Evolutionary conservation across 2,113 vertebrate genomes (phyloP).

Genomic region (Oreotrochilus melanogaster): DNA sequence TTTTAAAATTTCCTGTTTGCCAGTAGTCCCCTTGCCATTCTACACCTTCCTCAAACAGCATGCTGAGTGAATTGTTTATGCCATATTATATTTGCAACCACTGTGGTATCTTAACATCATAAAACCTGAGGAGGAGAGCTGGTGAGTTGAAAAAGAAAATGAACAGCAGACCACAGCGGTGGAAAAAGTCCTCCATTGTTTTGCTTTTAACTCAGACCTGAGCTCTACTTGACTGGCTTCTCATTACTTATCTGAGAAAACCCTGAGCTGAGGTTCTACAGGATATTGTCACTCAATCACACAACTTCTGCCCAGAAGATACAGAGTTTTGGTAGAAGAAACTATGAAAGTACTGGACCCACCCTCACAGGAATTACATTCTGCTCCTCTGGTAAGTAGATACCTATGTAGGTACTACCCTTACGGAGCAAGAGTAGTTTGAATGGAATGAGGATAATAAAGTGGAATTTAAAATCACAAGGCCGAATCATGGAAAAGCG

Average conservation of each 20-base stretch:
- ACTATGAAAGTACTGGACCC: neutral
- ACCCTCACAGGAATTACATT: neutral
- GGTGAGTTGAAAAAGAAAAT: neutral
- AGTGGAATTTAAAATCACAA: neutral
- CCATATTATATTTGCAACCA: neutral
- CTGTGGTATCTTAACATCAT: neutral
- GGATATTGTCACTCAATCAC: neutral
- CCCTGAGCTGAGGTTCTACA: neutral
- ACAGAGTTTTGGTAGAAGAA: neutral
- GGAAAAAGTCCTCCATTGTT: neutral
- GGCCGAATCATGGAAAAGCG: neutral
- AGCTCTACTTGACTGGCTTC: neutral
- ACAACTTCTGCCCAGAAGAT: neutral
- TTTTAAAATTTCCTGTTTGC: neutral
- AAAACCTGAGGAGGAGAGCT: neutral
- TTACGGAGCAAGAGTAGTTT: neutral
- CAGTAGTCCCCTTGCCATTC: neutral
- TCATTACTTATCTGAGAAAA: neutral
- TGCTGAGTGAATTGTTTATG: neutral
- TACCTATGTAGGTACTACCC: no score
- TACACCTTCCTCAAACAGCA: neutral
- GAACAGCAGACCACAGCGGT: neutral
- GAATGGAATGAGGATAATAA: neutral
- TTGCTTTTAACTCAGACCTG: neutral
- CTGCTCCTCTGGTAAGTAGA: neutral